phyloP scores from a whole-genome alignment of 2,888 invertebrate species.

The Zeuzera pyrina region DNA sequence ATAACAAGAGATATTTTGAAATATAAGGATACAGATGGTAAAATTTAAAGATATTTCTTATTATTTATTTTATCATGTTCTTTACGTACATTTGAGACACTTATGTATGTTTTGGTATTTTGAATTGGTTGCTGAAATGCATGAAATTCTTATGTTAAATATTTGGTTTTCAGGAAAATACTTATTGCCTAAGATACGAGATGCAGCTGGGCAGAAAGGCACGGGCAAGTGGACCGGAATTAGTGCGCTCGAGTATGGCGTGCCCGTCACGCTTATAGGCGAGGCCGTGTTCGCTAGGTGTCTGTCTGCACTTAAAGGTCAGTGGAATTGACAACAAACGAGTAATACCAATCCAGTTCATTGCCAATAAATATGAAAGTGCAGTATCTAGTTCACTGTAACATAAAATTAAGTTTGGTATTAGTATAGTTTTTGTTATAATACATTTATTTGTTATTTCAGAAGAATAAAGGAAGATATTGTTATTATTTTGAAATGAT shows the following conservation, averaged over 20 bases:
- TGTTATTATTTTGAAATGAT: too few species aligned
- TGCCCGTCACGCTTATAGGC: conserved; percentile 98
- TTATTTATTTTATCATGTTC: background rate
- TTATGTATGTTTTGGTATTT: too few species aligned
- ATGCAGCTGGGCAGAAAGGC: conserved; percentile 98
- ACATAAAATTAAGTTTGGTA: background rate
- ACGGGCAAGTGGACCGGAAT: conserved; percentile 99
- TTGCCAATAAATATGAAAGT: background rate
- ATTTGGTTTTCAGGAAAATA: conserved; percentile 67
- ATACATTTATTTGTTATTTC: conserved; percentile 1
- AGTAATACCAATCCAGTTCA: background rate
- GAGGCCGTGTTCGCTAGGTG: conserved; percentile 98
- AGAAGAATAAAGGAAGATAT: too few species aligned
- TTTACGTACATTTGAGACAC: too few species aligned
- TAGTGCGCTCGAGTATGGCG: conserved; percentile 94
- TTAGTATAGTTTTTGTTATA: background rate
- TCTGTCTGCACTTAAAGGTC: conserved; percentile 89
- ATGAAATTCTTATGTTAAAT: too few species aligned
- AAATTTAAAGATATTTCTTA: background rate
- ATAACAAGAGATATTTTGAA: conserved; percentile 96
- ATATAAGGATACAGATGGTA: conserved; percentile 88
- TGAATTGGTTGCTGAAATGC: too few species aligned
- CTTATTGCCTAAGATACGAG: conserved; percentile 92
- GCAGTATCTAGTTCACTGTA: too few species aligned
- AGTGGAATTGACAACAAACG: background rate